Evolutionary conservation across 2,888 invertebrate species (phyloP).

Genomic region (Xylocampa areola): DNA sequence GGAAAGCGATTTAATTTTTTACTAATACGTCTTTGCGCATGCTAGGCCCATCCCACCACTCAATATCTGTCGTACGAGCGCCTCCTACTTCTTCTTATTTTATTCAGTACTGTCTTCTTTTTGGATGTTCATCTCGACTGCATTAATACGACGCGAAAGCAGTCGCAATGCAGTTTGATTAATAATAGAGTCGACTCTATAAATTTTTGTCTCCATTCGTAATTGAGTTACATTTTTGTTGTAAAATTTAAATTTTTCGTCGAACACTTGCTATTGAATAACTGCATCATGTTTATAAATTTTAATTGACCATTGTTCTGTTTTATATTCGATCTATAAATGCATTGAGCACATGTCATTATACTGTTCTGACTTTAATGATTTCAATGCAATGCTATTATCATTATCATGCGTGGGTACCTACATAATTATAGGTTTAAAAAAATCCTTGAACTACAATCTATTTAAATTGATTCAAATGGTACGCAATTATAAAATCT

Average conservation of each 20-base stretch:
- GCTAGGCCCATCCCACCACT: conserved; percentile 89
- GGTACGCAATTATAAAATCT: too few relatives aligned
- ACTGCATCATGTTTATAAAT: conserved; percentile 44
- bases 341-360: conserved; percentile 37
- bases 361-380: conserved; percentile 33
- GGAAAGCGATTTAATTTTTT: conserved; percentile 71
- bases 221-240: conserved; percentile 43
- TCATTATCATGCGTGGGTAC: conserved; percentile 32
- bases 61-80: conserved; percentile 88
- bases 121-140: conserved; percentile 80
- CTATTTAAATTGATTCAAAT: conserved; percentile 10
- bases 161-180: conserved; percentile 88
- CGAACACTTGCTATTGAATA: conserved; percentile 25
- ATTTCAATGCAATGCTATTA: conserved; percentile 42
- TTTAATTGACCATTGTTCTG: conserved; percentile 52
- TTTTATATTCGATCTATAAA: conserved; percentile 43
- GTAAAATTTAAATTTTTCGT: conserved; percentile 33
- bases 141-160: conserved; percentile 77
- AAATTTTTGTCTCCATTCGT: conserved; percentile 48
- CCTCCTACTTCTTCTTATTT: conserved; percentile 89
- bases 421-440: conserved; percentile 27
- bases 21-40: conserved; percentile 87
- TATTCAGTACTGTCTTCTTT: conserved; percentile 82
- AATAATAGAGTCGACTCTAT: conserved; percentile 75
- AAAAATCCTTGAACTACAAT: conserved; percentile 35